Evolutionary conservation across 30 jellyfish, hydroid and myxozoan species (phyloP), one percentile per base, ranked within the genome.

Genomic region (Turritopsis dohrnii): DNA sequence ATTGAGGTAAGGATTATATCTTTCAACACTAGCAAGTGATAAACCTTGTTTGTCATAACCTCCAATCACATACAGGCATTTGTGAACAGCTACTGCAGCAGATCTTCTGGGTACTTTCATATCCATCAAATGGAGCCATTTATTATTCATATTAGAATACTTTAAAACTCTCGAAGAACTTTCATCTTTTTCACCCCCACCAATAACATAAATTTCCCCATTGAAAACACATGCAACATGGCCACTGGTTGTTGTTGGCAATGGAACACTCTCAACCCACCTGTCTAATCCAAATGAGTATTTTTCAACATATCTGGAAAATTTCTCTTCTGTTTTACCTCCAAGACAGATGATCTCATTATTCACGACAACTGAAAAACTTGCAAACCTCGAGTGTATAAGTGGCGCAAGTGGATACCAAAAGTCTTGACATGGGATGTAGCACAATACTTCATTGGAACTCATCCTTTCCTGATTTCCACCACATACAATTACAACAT

Each of bases 381-480:
- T 80, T 30, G 71, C 79, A 86, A 79, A 72, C 74, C 97, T 83
- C 26, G 95, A 91, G 52, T 83, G 25, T 26, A 73, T 72, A 1
- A 94, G 79, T 20, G 99, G 97, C 21, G 96, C 97, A 20, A 94
- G 89, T 16, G 99, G 99, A 71, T 94, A 94, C 99, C 99, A 94
- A 76, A 94, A 89, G 82, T 94, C 99, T 66, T 81, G 90, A 21
- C 52, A 76, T 8, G 99, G 99, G 29, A 94, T 82, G 82, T 94
- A 94, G 80, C 99, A 94, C 4, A 94, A 87, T 1, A 95, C 92
- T 53, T 94, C 99, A 66, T 86, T 88, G 29, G 99, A 21, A 75
- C 97, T 89, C 52, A 94, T 81, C 79, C 96, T 90, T 52, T 94
- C 99, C 79, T 94, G 99, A 74, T 80, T 80, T 1, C 99, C 99